These are phyloP conservation scores for Maconellicoccus hirsutus DNA, from an alignment of 1,140 invertebrate species.

Conservation along the genomic window DNA sequence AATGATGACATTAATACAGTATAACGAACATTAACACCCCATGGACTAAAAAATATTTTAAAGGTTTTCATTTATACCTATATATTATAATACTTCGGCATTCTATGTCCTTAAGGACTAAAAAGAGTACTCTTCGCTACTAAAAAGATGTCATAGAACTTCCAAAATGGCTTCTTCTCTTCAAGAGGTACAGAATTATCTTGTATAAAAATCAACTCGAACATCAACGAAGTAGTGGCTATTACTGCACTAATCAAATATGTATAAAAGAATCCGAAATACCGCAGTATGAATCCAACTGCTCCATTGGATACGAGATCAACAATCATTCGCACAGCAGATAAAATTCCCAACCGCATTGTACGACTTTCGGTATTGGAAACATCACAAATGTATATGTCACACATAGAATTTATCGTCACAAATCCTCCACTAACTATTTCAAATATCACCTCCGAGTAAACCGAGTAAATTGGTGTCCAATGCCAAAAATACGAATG, in stretches of 20 bases:
- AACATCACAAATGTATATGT: not conserved
- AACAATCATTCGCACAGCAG: not conserved
- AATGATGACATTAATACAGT: too few species aligned
- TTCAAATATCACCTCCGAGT: not conserved
- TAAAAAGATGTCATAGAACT: not conserved
- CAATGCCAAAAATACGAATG: not conserved
- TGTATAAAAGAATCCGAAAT: not conserved
- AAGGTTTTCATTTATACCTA: too few species aligned
- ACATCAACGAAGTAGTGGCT: not conserved
- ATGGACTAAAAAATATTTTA: too few species aligned
- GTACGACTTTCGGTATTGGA: not conserved
- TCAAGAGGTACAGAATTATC: not conserved
- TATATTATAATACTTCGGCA: too few species aligned
- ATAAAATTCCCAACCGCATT: not conserved
- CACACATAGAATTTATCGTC: not conserved
- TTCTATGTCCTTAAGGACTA: too few species aligned
- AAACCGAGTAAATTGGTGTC: not conserved
- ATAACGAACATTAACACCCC: too few species aligned
- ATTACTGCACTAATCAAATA: not conserved
- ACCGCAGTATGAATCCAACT: not conserved
- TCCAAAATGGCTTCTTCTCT: not conserved
- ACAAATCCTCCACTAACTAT: not conserved
- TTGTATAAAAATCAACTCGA: not conserved
- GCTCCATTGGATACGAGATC: not conserved
- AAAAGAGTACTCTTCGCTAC: too few species aligned